Percentiles rank a stretch among this genome's conserved stretches.
These are phyloP conservation scores for Bombyx mandarina DNA, from an alignment of 1,140 invertebrate species.

Conservation along the genomic window DNA sequence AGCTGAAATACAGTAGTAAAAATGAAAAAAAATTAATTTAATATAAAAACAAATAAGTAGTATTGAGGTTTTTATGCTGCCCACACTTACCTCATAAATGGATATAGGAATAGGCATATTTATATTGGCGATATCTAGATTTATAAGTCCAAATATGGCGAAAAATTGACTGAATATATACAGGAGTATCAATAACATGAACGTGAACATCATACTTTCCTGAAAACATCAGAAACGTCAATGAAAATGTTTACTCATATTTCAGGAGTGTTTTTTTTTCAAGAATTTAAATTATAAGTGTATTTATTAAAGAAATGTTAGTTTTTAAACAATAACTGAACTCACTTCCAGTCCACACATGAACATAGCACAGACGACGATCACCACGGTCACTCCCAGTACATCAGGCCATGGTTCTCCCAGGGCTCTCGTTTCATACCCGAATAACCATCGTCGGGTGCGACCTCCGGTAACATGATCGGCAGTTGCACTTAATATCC, in stretches of 20 bases:
- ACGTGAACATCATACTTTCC: slow-evolving; percentile 65
- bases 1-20: slow-evolving; percentile 32
- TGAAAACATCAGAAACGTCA: slow-evolving; percentile 21
- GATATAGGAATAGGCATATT: slow-evolving; percentile 56
- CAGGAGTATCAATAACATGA: slow-evolving; percentile 48
- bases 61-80: not conserved
- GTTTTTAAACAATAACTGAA: too few relatives aligned
- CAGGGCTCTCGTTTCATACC: slow-evolving; percentile 69
- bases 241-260: too few relatives aligned
- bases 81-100: slow-evolving; percentile 44
- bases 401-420: slow-evolving; percentile 80
- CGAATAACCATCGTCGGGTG: slow-evolving; percentile 72
- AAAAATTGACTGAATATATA: slow-evolving; percentile 62
- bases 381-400: slow-evolving; percentile 76
- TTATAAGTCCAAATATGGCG: slow-evolving; percentile 56
- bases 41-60: not conserved
- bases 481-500: slow-evolving; percentile 75
- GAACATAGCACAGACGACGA: slow-evolving; percentile 77
- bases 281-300: too few relatives aligned
- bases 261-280: not conserved
- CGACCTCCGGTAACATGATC: slow-evolving; percentile 76
- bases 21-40: not conserved
- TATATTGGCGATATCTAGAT: slow-evolving; percentile 57
- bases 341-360: slow-evolving; percentile 70
- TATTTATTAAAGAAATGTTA: too few relatives aligned